Conservation (phyloP, 1,140 invertebrate species). For the Musca domestica region DNA sequence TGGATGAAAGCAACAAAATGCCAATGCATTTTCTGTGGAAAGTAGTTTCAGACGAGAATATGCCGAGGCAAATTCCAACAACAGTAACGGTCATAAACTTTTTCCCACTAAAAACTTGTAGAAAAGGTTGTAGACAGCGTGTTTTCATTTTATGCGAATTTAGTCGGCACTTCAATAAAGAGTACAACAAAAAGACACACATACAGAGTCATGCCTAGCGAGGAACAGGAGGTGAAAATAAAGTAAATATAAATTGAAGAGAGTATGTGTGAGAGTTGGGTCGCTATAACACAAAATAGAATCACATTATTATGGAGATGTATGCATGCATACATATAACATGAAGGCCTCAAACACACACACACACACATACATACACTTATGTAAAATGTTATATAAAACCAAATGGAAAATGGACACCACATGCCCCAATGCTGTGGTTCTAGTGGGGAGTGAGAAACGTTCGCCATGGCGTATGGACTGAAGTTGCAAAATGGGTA, state of each 20-base stretch:
- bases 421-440: too few relatives aligned
- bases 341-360: too few relatives aligned
- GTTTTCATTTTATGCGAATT: constrained; percentile 54
- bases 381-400: neutral
- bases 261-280: neutral
- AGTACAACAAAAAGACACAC: constrained; percentile 1
- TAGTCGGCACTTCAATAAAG: constrained; percentile 41
- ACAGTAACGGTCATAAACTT: constrained; percentile 32
- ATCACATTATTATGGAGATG: neutral
- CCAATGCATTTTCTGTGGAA: too few relatives aligned
- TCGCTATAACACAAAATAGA: neutral
- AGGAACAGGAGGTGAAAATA: too few relatives aligned
- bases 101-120: constrained; percentile 45
- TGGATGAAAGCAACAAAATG: too few relatives aligned
- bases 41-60: too few relatives aligned
- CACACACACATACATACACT: neutral
- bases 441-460: too few relatives aligned
- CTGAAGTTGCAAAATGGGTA: neutral
- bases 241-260: too few relatives aligned
- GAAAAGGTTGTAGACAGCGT: constrained; percentile 53
- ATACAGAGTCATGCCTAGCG: too few relatives aligned
- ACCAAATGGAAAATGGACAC: too few relatives aligned
- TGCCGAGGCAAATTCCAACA: neutral
- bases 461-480: neutral
- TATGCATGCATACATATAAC: neutral